A percentile compares a stretch with the other conserved stretches of the same genome.
Conservation (phyloP, 2,113 vertebrate genomes). For the Camelus bactrianus region DNA sequence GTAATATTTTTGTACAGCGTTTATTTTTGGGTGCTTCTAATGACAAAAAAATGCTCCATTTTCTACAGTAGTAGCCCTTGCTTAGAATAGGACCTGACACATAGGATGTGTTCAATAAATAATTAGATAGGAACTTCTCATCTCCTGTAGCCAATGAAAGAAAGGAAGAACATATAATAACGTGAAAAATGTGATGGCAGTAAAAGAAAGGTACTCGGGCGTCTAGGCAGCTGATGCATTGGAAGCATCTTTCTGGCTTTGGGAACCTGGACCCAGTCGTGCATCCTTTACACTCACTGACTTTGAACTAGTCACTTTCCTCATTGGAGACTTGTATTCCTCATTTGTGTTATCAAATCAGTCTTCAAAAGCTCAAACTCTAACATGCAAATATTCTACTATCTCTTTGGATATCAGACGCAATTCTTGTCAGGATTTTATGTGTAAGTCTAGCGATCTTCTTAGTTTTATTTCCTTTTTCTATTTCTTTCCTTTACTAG, state of each 20-base stretch:
- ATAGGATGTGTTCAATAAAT: neutral
- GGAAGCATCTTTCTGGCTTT: rapidly evolving
- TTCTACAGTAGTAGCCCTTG: neutral
- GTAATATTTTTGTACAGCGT: neutral
- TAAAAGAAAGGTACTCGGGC: neutral
- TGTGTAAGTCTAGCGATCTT: neutral
- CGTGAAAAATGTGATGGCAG: too few species aligned
- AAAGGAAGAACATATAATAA: neutral
- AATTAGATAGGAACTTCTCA: neutral
- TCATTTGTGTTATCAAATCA: neutral
- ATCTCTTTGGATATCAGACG: neutral
- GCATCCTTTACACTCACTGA: neutral
- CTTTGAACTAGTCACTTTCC: neutral
- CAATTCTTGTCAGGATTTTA: neutral
- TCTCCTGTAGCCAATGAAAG: neutral
- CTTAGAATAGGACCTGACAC: neutral
- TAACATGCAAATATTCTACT: neutral
- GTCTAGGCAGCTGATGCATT: rapidly evolving
- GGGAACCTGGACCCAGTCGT: too few species aligned
- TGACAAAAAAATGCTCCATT: neutral
- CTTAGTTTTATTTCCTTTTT: neutral
- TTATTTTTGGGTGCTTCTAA: neutral
- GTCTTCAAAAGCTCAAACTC: neutral
- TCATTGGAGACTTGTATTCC: neutral
- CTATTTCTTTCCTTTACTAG: neutral